Evolutionary conservation across 1,140 invertebrate genomes (phyloP), one percentile per base, ranked within the genome.

Genomic region (Pinna nobilis): DNA sequence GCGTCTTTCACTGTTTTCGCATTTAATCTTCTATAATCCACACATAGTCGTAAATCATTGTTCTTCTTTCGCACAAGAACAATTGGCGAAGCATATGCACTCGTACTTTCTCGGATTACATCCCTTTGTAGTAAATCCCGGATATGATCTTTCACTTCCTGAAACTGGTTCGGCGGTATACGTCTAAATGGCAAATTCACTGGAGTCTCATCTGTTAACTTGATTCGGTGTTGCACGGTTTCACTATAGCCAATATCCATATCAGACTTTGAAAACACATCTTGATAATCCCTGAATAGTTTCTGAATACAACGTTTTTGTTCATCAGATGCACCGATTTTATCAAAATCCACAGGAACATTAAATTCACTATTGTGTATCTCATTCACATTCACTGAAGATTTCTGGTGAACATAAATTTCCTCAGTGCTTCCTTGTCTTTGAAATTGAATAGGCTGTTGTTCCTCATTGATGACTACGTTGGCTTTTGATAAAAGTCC

Each of bases 21-120:
- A 68, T 81, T 81, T 3, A 81, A 41, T 28, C n/a, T 9, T 35
- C 77, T 13, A 47, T 55, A 77, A 50, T 83, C 76, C 3, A 76
- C 39, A 63, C 77, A 82, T 1, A 82, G n/a, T 11, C 78, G n/a
- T 32, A 77, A n/a, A 6, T 3, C 53, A 15, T 65, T 78, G 67
- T 80, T 76, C 37, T 70, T 69, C 55, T 79, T 82, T 32, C 65
- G 39, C 35, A 69, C 74, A 6, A 77, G 35, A 11, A 77, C 75
- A 20, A 65, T 51, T 20, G 75, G 64, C 15, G 69, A 30, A 39
- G 69, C 69, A 57, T 77, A 77, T 9, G 65, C 50, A 59, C 53
- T 72, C 15, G 30, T 68, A 37, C 64, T 64, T 13, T 59, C 44
- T 15, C 65, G 32, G 25, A 69, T 69, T 18, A 77, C 60, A 20